Percentiles rank a stretch among this genome's conserved stretches.
Evolutionary conservation across 2,888 invertebrate species (phyloP).

Genomic region (Cerastis rubricosa): DNA sequence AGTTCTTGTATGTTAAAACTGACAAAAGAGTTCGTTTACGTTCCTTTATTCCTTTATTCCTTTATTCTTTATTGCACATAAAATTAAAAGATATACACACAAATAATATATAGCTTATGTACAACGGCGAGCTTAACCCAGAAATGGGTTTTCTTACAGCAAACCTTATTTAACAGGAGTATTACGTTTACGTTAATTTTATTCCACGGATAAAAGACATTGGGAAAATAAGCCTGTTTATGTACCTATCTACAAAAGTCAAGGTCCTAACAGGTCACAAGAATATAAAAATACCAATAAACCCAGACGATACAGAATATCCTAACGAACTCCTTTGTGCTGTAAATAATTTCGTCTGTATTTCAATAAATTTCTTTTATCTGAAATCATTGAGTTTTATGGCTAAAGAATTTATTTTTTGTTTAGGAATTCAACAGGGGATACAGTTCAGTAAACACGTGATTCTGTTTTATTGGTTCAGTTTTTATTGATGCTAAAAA

Average conservation of each 20-base stretch:
- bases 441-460: slow-evolving; percentile 28
- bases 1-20: background rate
- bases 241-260: background rate
- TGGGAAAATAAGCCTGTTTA: background rate
- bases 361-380: slow-evolving; percentile 29
- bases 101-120: no score
- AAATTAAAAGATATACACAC: no score
- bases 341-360: slow-evolving; percentile 31
- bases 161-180: no score
- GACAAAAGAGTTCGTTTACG: background rate
- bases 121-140: no score
- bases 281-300: slow-evolving; percentile 31
- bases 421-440: slow-evolving; percentile 16
- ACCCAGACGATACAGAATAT: slow-evolving; percentile 3
- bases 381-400: slow-evolving; percentile 29
- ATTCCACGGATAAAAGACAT: background rate
- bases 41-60: no score
- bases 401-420: slow-evolving; percentile 14
- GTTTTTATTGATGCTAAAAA: slow-evolving; percentile 20
- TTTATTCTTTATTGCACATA: no score
- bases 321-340: slow-evolving; percentile 53
- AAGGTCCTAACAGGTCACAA: background rate
- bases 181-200: background rate
- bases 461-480: slow-evolving; percentile 40
- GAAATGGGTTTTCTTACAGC: no score